A percentile compares a stretch with the other conserved stretches of the same genome.
These are phyloP conservation scores for Campoletis raptor DNA, from an alignment of 2,888 invertebrate genomes.

Conservation along the genomic window DNA sequence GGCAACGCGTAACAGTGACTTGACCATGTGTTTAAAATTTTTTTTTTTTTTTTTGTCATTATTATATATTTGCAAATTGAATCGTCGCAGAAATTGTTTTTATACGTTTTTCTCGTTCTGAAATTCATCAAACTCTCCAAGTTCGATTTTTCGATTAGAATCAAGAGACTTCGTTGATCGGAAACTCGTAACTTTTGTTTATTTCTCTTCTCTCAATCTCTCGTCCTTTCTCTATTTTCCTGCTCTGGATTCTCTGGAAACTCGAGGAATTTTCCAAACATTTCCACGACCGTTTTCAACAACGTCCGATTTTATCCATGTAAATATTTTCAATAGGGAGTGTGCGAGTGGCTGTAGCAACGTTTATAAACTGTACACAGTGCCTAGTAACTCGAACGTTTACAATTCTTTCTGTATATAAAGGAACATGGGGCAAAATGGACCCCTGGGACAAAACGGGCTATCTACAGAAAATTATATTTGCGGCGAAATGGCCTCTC, in stretches of 20 bases:
- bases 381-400: conserved; percentile 35
- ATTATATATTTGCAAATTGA: not conserved
- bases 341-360: conserved; percentile 21
- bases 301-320: conserved; percentile 47
- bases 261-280: conserved; percentile 51
- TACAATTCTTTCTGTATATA: conserved; percentile 50
- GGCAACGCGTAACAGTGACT: not conserved
- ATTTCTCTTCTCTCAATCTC: not conserved
- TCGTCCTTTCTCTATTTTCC: not conserved
- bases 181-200: conserved; percentile 35
- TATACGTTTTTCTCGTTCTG: not conserved
- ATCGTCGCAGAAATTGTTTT: not conserved
- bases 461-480: no score
- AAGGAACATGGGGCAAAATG: no score
- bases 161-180: conserved; percentile 4
- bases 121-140: conserved; percentile 1
- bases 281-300: conserved; percentile 38
- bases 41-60: not conserved
- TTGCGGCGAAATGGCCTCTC: no score
- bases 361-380: conserved; percentile 49
- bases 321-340: conserved; percentile 55
- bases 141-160: conserved; percentile 29
- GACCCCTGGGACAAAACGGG: no score
- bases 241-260: not conserved
- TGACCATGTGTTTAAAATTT: no score